Percentiles rank a stretch among this genome's conserved stretches.
phyloP scores from a whole-genome alignment of 64 coral and sea anemone species.

The Montipora cactus region DNA sequence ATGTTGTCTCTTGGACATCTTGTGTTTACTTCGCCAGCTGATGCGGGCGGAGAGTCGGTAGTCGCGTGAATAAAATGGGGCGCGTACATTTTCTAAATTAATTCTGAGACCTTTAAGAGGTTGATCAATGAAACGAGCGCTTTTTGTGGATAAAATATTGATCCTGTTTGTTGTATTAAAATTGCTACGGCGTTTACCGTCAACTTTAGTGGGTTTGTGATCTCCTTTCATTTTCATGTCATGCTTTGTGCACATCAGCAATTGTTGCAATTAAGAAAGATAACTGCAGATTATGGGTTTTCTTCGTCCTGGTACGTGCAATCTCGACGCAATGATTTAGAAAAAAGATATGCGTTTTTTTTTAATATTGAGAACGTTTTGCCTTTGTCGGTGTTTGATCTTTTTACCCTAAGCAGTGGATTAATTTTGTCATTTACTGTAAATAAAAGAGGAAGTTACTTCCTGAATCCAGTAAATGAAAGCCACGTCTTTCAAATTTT shows the following conservation, averaged over 20 bases:
- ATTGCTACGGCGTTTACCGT: not conserved
- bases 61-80: not conserved
- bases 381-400: constrained; percentile 13
- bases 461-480: not conserved
- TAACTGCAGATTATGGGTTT: too few relatives aligned
- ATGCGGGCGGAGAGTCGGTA: not conserved
- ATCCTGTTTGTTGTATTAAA: not conserved
- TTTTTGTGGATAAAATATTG: not conserved
- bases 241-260: not conserved
- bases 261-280: not conserved
- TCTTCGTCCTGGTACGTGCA: too few relatives aligned
- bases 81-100: not conserved
- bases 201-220: too few relatives aligned
- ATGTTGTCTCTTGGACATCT: too few relatives aligned
- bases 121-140: not conserved
- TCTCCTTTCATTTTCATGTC: too few relatives aligned
- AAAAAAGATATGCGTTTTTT: not conserved
- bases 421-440: not conserved
- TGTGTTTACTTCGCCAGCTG: too few relatives aligned
- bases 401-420: not conserved
- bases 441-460: not conserved
- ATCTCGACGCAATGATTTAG: not conserved
- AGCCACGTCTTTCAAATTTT: not conserved
- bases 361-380: not conserved
- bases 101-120: not conserved